Evolutionary conservation across 2,113 vertebrate genomes (phyloP), one percentile per base, ranked within the genome.

Genomic region (Hassar affinis): DNA sequence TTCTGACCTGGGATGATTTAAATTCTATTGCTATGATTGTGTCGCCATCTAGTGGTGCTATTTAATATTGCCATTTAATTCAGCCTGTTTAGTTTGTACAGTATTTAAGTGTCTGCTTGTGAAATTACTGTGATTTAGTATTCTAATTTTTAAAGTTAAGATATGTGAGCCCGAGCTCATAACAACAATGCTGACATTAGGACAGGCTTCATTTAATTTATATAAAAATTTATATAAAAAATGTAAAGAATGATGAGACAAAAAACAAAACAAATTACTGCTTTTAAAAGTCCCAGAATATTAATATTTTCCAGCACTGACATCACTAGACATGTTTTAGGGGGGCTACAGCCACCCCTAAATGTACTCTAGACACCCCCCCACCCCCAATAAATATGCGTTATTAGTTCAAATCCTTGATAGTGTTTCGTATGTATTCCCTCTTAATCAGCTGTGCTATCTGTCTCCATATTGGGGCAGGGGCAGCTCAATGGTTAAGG

Each of bases 31-130:
- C 57, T 56, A 30, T 66, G 62, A 27, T 57, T 79, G 56, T 80
- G 56, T 56, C 57, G 17, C 79, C 81, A 87, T 87, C 74, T 85
- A 79, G 78, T 80, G 83, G 64, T 78, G 0, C 15, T 20, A 42
- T 1, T 54, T 33, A 27, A n/a, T n/a, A n/a, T n/a, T n/a, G 30
- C 11, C 25, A 78, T 17, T n/a, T 74, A 27, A 51, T 74, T 30
- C 30, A 12, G 20, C 22, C 49, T 4, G 3, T 22, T 18, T 38
- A 66, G 33, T 38, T 62, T 35, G 62, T 72, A 74, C 2, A 47
- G 1, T 1, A 72, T 1, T 69, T 47, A 71, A 25, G 22, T 8
- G 15, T 30, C 17, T 74, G 45, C 12, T 72, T 72, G 2, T 47
- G 12, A 72, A 72, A 71, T 42, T 45, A 5, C 10, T 35, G 7